phyloP scores from a whole-genome alignment of 2,888 invertebrate genomes.

The Dasysyrphus albostriatus region DNA sequence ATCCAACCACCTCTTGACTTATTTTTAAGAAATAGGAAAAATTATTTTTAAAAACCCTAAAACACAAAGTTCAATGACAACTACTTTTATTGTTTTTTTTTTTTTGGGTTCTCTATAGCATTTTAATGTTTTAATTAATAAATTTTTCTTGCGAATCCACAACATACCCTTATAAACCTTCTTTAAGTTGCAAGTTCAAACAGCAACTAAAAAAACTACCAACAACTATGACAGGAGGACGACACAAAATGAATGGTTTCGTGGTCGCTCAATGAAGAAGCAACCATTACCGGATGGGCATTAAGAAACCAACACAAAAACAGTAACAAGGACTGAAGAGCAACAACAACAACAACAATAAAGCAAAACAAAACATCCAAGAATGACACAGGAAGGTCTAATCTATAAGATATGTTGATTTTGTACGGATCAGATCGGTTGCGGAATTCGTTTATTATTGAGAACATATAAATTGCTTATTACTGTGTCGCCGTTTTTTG shows the following conservation, averaged over 20 bases:
- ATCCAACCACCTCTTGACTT: no score
- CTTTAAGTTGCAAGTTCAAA: not conserved
- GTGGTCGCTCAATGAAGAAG: constrained; percentile 61
- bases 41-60: no score
- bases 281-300: constrained; percentile 61
- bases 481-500: constrained; percentile 18
- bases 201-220: no score
- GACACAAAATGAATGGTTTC: constrained; percentile 43
- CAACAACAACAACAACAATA: not conserved
- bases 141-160: not conserved
- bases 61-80: no score
- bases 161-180: not conserved
- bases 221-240: constrained; percentile 21
- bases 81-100: no score
- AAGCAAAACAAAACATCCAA: not conserved
- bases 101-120: no score
- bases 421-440: constrained; percentile 44
- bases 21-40: no score
- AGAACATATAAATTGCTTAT: constrained; percentile 55
- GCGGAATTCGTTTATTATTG: constrained; percentile 44
- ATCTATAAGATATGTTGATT: constrained; percentile 66
- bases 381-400: constrained; percentile 48
- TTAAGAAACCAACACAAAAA: not conserved
- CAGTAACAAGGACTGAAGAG: not conserved
- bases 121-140: not conserved